Evolutionary conservation across 2,113 vertebrate genomes (phyloP), one percentile per base, ranked within the genome.

Genomic region (Eclectus roratus): DNA sequence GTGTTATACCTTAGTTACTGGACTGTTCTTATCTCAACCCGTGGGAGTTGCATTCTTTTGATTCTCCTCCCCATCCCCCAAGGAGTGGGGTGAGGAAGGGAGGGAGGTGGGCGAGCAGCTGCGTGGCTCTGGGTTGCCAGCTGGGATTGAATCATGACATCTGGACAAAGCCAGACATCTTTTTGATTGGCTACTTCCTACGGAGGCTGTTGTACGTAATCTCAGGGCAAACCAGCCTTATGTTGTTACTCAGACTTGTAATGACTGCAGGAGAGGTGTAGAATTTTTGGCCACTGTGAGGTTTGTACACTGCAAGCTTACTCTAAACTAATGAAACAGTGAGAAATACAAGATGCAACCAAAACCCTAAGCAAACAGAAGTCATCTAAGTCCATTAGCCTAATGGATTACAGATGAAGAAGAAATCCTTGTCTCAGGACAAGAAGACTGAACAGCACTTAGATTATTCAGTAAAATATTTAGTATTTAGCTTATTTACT

Each of bases 391-490:
- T 44, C 77, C 69, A 80, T 76, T 85, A 95, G 81, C n/a, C 7
- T 85, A 93, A 91, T 47, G 39, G 68, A 82, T 81, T 72, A 65
- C 49, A 89, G 29, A 33, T 19, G 21, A 68, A 53, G 69, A 39
- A 79, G 25, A 85, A 91, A 37, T 37, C 31, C 27, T 74, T 55
- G n/a, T 76, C 79, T 93, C n/a, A 31, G 49, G 63, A 77, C 70
- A 88, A 71, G 18, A 56, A 68, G 11, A 33, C 28, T 58, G 84
- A 90, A 39, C 7, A 58, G 49, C 52, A 79, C 23, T 33, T 20
- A 95, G 50, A 88, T 90, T 85, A 85, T 86, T 93, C 11, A 6
- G 78, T 60, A 83, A 81, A 91, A 82, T 46, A 63, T 71, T 85
- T 49, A 85, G 65, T n/a, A 85, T 65, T 61, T 86, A 89, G 49